Evolutionary conservation across 2,113 vertebrate genomes (phyloP).

Genomic region (Alouatta palliata): DNA sequence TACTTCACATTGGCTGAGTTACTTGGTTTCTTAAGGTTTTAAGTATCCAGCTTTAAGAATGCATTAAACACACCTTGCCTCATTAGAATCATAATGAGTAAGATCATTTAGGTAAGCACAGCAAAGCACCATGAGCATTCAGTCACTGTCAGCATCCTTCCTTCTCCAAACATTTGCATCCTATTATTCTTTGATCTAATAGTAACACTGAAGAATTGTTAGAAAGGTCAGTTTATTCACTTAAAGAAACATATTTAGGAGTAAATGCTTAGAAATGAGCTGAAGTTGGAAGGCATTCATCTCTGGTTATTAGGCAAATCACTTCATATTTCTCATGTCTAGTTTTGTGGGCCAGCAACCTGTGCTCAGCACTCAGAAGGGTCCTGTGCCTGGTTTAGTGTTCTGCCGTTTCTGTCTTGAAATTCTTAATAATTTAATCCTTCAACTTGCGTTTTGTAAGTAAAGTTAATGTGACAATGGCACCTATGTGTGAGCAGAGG

Average conservation of each 20-base stretch:
- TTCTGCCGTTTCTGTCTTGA: background rate
- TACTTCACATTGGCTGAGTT: background rate
- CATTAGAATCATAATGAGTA: background rate
- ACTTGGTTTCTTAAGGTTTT: background rate
- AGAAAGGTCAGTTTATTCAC: background rate
- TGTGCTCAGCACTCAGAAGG: background rate
- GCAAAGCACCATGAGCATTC: background rate
- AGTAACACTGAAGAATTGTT: background rate
- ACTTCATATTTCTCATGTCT: background rate
- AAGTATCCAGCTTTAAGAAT: background rate
- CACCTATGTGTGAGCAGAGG: fast-evolving
- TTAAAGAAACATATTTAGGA: background rate
- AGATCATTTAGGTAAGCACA: background rate
- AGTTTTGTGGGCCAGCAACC: no score
- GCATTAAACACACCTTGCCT: background rate
- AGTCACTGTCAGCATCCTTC: background rate
- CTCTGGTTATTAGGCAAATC: background rate
- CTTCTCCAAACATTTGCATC: background rate
- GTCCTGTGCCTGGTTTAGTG: background rate
- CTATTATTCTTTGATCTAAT: background rate
- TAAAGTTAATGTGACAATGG: background rate
- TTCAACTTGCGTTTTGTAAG: background rate
- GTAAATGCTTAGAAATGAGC: background rate
- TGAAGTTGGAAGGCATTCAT: background rate
- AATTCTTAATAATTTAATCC: background rate